Base-by-base conservation (phyloP, 2,888 invertebrate genomes). In the Steinernema hermaphroditum region DNA sequence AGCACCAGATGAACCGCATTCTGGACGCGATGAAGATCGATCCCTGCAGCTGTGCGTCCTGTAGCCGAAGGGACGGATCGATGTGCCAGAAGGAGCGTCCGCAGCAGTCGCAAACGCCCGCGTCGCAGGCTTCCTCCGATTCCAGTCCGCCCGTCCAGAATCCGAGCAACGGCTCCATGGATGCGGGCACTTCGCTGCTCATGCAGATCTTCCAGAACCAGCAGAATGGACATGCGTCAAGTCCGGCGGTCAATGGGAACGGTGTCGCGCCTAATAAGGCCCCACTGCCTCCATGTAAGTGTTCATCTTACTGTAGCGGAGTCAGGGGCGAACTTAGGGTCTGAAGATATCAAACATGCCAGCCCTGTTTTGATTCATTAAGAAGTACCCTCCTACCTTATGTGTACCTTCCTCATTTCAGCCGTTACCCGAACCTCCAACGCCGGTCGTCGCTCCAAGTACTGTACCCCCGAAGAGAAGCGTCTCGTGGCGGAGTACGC, bases 391-490 rank as follows among this genome's bases (percentile, higher is more conserved):
- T n/a, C n/a, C n/a, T n/a, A n/a, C n/a, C n/a, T n/a, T n/a, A 16
- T 24, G 8, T 50, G 8, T 24, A 12, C 12, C 19, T 22, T 46
- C 46, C 46, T 19, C 4, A 54, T 62, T 62, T n/a, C 62, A 62
- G 62, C 62, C 2, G 32, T 27, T 8, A 29, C 62, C 29, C 29
- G 62, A 62, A 62, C 32, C 8, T 62, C 62, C 62, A 16, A 9
- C 9, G 62, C 62, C 6, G 81, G 82, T 22, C 77, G 82, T 44
- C 73, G 75, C 41, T 83, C 82, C n/a, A 82, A 82, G 74, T 82
- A 82, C 68, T 83, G 81, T 41, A 75, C 78, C n/a, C 71, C 80
- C 29, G 81, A 73, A 24, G 76, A 77, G 75, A 83, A 83, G 73
- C 71, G 72, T 32, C 68, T 62, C 16, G 80, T 82, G n/a, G 82